phyloP scores from a whole-genome alignment of 2,797 vertebrate genomes.

The Phyllotis vaccarum region DNA sequence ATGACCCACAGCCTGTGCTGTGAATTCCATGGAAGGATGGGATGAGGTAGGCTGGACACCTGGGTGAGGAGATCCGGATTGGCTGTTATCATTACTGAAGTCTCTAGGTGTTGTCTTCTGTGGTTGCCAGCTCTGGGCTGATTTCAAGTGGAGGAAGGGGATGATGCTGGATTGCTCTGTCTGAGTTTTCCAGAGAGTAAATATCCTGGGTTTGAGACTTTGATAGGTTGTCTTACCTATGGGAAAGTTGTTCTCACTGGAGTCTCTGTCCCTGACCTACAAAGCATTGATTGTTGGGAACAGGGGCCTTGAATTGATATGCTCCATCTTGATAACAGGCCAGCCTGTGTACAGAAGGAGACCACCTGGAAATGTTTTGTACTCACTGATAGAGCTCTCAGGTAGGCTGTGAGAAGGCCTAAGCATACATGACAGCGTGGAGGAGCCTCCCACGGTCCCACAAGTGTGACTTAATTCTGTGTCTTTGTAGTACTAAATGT shows the following conservation, averaged over 20 bases:
- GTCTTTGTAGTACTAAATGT: not conserved
- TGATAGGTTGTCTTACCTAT: not conserved
- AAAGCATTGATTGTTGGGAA: not conserved
- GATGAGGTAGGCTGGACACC: not conserved
- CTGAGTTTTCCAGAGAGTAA: not conserved
- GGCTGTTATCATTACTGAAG: not conserved
- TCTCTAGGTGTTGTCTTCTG: not conserved
- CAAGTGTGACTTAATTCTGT: not conserved
- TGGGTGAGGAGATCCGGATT: not conserved
- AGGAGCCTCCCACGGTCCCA: too few relatives aligned
- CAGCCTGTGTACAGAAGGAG: not conserved
- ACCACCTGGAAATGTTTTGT: not conserved
- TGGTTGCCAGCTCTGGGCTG: not conserved
- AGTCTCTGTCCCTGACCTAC: not conserved
- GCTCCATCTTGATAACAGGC: not conserved
- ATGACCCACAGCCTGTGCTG: not conserved
- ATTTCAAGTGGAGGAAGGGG: not conserved
- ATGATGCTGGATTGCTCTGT: not conserved
- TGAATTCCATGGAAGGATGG: not conserved
- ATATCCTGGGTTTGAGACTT: not conserved
- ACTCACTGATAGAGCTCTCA: not conserved
- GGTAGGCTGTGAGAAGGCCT: not conserved
- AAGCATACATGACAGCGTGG: not conserved
- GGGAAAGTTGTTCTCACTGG: not conserved
- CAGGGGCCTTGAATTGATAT: not conserved